Conservation (phyloP, 1,140 invertebrate species). For the Drosophila cardini region DNA sequence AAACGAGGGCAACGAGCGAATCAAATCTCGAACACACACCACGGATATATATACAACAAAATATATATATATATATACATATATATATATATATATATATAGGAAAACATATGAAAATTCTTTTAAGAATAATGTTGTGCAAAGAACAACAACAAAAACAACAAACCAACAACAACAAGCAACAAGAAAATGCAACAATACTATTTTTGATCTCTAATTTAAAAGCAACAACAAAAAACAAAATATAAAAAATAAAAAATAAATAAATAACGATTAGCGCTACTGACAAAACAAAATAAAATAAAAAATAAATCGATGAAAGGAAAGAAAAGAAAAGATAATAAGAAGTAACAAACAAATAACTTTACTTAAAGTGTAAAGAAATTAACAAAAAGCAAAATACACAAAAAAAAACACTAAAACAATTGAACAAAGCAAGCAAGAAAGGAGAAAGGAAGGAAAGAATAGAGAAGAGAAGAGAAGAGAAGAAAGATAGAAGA, state of each 20-base stretch:
- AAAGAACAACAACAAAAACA: constrained; percentile 47
- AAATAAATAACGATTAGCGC: constrained; percentile 62
- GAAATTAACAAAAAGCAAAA: constrained; percentile 22
- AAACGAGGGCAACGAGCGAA: constrained; percentile 19
- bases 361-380: constrained; percentile 61
- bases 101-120: constrained; percentile 18
- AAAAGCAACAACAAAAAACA: constrained; percentile 42
- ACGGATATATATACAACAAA: background rate
- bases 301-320: constrained; percentile 26
- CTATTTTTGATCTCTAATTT: constrained; percentile 82
- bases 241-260: constrained; percentile 42
- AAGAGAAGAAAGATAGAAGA: constrained; percentile 18
- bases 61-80: constrained; percentile 1
- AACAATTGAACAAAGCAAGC: constrained; percentile 1
- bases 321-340: background rate
- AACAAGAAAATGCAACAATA: constrained; percentile 74
- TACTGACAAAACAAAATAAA: constrained; percentile 55
- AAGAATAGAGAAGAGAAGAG: constrained; percentile 9
- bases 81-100: constrained; percentile 1
- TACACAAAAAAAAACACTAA: constrained; percentile 23
- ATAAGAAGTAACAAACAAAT: constrained; percentile 33
- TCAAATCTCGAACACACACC: constrained; percentile 32
- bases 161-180: constrained; percentile 50
- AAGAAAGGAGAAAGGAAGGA: constrained; percentile 13
- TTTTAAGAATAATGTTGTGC: constrained; percentile 52